Evolutionary conservation across 2,888 invertebrate species (phyloP), one percentile per base, ranked within the genome.

Genomic region (Caenorhabditis sp.): DNA sequence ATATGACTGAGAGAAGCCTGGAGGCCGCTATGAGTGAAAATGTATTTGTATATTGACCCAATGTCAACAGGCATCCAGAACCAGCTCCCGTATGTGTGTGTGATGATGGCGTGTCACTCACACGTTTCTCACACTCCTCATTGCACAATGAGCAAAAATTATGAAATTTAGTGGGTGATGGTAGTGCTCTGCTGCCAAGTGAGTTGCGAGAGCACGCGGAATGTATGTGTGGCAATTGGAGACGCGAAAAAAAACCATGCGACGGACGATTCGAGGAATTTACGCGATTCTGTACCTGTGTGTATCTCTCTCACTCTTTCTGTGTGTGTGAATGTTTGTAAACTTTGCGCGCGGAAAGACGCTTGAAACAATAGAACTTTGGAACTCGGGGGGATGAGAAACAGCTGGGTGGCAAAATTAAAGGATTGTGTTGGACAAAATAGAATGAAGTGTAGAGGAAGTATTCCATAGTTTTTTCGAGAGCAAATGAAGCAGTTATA

Each of bases 1-100:
- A 54, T 54, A 69, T 35, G 24, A 58, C 69, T 56, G 54, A 69
- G 41, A 12, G 47, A 19, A 35, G 44, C 54, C 35, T 28, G 35
- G 35, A n/a, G 22, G 22, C 10, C 38, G 38, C 6, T 38, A 38
- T 38, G 38, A 24, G 66, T 28, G 66, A 51, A 35, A 64, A 64
- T 70, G 54, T 70, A 63, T 79, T 79, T 79, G 79, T 79, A 70
- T 79, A 70, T 70, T 79, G 79, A 79, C 79, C 79, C 70, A 79
- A 70, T 79, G 79, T 79, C 79, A 79, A 79, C 79, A 79, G 79
- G 79, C 77, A 63, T 24, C 41, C 10, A 38, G 70, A 79, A 72
- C 70, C 79, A 63, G 69, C 61, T 70, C 47, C 61, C 51, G 54
- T n/a, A n/a, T n/a, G n/a, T n/a, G n/a, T n/a, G 35, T 54, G 54